Percentiles rank a stretch among this genome's conserved stretches.
Evolutionary conservation across 2,888 invertebrate genomes (phyloP).

Genomic region (Resseliella maxima): DNA sequence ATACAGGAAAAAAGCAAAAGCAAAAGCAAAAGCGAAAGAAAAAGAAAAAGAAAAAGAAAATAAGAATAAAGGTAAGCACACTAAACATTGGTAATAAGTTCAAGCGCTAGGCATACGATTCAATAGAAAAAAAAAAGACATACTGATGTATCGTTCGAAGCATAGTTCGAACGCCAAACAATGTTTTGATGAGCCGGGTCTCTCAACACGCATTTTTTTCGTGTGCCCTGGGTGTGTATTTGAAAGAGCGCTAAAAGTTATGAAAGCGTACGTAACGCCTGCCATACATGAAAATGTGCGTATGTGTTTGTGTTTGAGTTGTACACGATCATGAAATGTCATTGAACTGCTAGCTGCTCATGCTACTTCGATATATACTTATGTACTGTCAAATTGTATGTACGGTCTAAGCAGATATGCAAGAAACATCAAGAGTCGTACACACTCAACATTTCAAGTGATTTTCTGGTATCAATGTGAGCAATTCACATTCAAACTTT

Average conservation of each 20-base stretch:
- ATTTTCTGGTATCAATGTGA: conserved; percentile 44
- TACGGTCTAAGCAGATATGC: neutral
- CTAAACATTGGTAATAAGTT: conserved; percentile 29
- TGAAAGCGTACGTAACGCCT: conserved; percentile 17
- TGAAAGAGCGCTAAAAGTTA: neutral
- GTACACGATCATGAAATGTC: conserved; percentile 42
- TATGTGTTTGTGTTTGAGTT: neutral
- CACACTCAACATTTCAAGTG: conserved; percentile 41
- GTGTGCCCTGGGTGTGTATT: neutral
- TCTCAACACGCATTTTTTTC: neutral
- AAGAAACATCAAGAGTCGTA: conserved; percentile 8
- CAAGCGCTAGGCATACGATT: conserved; percentile 18
- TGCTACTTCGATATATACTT: conserved; percentile 12
- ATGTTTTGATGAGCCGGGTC: conserved; percentile 29
- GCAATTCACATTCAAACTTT: conserved; percentile 43
- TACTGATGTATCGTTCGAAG: neutral
- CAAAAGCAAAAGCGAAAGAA: neutral
- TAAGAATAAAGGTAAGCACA: conserved; percentile 2
- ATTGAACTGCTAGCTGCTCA: conserved; percentile 55
- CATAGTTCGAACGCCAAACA: conserved; percentile 22
- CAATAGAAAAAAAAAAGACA: neutral
- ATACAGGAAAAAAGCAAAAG: neutral
- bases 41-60: neutral
- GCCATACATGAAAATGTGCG: neutral
- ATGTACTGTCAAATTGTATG: neutral